Conservation (phyloP, 2,888 invertebrate species). For the Ophraella communa region DNA sequence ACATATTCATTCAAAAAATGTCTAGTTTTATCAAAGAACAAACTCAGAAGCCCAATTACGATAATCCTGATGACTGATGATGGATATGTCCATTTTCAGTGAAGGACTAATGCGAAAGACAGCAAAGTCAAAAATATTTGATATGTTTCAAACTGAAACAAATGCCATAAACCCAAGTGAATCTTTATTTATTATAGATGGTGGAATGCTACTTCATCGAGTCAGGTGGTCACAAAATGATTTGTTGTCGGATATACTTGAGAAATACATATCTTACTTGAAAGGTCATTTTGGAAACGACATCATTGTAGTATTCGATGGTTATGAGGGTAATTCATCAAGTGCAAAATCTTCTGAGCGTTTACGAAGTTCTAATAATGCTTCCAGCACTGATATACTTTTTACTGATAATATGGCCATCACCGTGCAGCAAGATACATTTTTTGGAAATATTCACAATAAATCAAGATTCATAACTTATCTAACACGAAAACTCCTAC, state of each 20-base stretch:
- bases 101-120: background rate
- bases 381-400: background rate
- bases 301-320: background rate
- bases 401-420: too few species aligned
- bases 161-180: background rate
- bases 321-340: background rate
- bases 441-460: too few species aligned
- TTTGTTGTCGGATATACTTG: background rate
- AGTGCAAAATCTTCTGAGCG: background rate
- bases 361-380: background rate
- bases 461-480: too few species aligned
- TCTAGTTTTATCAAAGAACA: too few species aligned
- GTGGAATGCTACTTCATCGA: background rate
- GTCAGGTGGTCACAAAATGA: background rate
- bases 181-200: background rate
- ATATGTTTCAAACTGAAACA: background rate
- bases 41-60: too few species aligned
- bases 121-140: background rate
- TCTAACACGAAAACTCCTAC: too few species aligned
- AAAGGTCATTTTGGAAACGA: background rate
- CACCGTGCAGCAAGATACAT: too few species aligned
- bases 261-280: background rate
- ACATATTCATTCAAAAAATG: too few species aligned
- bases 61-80: too few species aligned
- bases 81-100: too few species aligned